Conservation (phyloP, 2,797 vertebrate species). For the Lerista edwardsae region DNA sequence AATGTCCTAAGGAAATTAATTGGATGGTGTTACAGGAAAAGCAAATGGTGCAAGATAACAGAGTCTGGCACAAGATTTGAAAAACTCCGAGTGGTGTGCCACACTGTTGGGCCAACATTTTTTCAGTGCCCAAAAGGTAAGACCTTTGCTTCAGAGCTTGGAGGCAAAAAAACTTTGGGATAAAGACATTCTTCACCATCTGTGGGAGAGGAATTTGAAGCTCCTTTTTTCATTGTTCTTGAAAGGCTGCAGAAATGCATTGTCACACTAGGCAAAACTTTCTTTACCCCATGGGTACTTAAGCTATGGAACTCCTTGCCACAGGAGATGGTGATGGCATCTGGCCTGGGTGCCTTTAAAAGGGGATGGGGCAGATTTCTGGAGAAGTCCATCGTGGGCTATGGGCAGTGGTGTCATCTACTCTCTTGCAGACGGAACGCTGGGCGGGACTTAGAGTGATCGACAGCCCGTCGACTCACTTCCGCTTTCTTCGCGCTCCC, state of each 20-base stretch:
- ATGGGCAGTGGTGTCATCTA: too few species aligned
- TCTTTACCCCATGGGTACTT: not conserved
- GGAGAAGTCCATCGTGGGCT: too few species aligned
- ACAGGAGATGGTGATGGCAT: too few species aligned
- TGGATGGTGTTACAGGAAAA: constrained; percentile 12
- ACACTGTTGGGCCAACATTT: not conserved
- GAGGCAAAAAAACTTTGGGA: not conserved
- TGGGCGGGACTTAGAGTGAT: too few species aligned
- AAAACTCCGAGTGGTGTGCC: not conserved
- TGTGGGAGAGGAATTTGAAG: not conserved
- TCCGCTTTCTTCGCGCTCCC: too few species aligned
- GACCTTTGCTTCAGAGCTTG: not conserved
- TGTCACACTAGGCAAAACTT: not conserved
- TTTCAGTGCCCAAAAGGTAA: not conserved
- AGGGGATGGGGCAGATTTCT: too few species aligned
- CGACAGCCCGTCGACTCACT: too few species aligned
- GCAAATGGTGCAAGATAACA: constrained; percentile 24
- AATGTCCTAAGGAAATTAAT: constrained; percentile 27
- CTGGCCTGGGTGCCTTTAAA: too few species aligned
- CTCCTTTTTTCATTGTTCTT: not conserved
- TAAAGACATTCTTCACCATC: not conserved
- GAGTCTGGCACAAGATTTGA: not conserved
- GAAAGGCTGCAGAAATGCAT: not conserved
- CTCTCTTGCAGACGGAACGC: too few species aligned
- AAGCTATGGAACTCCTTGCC: too few species aligned